These are phyloP conservation scores for Caloenas nicobarica DNA, from an alignment of 2,113 vertebrate species.

Conservation along the genomic window DNA sequence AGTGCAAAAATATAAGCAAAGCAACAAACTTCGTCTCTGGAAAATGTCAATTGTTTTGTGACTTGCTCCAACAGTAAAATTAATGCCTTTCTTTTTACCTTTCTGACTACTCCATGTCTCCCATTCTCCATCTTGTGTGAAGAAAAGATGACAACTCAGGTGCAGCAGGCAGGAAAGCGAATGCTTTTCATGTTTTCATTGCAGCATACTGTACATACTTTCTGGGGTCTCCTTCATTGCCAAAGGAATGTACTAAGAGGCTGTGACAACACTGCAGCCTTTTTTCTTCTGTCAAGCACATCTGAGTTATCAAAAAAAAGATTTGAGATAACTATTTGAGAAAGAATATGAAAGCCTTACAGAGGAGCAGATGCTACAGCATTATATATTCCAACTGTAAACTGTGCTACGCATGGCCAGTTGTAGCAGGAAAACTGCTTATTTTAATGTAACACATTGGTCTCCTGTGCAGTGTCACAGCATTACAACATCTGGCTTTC, in stretches of 20 bases:
- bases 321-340: background rate
- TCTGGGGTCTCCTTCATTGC: background rate
- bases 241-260: background rate
- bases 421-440: background rate
- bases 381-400: background rate
- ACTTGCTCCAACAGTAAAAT: background rate
- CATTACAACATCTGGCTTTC: background rate
- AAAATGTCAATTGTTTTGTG: background rate
- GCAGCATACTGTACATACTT: background rate
- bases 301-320: background rate
- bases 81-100: background rate
- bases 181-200: background rate
- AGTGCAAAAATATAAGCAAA: background rate
- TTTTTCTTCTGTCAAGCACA: background rate
- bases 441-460: background rate
- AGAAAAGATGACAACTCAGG: background rate
- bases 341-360: background rate
- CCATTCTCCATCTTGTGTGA: background rate
- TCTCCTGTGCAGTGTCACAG: background rate
- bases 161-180: background rate
- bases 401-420: background rate
- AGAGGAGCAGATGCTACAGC: conserved; percentile 14
- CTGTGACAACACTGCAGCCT: background rate
- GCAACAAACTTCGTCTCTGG: background rate
- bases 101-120: background rate